A percentile compares a stretch with the other conserved stretches of the same genome.
These are phyloP conservation scores for Hyposoter dolosus DNA, from an alignment of 2,888 invertebrate species.

Conservation along the genomic window DNA sequence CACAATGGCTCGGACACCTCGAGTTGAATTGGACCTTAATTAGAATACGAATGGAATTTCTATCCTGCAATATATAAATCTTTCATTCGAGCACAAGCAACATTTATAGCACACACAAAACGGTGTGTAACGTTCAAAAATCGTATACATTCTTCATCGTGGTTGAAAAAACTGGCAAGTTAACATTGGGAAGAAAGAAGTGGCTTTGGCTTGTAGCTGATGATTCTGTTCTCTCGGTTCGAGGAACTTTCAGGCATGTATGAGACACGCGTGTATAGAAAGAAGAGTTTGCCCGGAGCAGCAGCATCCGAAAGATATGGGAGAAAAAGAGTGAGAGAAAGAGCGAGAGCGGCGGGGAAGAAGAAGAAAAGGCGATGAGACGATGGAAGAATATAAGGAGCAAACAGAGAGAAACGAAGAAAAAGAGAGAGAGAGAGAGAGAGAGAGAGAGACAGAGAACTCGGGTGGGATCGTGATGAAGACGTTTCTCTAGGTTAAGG, in stretches of 20 bases:
- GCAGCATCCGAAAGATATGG: constrained; percentile 50
- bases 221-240: constrained; percentile 55
- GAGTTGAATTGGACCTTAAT: not conserved
- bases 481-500: constrained; percentile 85
- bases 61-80: not conserved
- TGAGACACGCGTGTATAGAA: constrained; percentile 52
- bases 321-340: constrained; percentile 51
- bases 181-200: constrained; percentile 21
- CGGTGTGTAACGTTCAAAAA: constrained; percentile 24
- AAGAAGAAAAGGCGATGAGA: constrained; percentile 57
- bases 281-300: constrained; percentile 55
- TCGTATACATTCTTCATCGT: constrained; percentile 9
- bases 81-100: not conserved
- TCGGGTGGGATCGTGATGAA: constrained; percentile 80
- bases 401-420: constrained; percentile 45
- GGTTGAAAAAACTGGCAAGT: constrained; percentile 26
- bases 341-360: constrained; percentile 52
- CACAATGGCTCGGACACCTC: not conserved
- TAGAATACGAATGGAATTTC: not conserved
- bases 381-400: constrained; percentile 49
- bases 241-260: constrained; percentile 61
- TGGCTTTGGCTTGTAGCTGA: constrained; percentile 31
- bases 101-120: not conserved
- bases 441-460: constrained; percentile 60
- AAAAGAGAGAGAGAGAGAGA: constrained; percentile 61